Conservation (phyloP, 2,797 vertebrate species). For the Coccyzus lansbergi region DNA sequence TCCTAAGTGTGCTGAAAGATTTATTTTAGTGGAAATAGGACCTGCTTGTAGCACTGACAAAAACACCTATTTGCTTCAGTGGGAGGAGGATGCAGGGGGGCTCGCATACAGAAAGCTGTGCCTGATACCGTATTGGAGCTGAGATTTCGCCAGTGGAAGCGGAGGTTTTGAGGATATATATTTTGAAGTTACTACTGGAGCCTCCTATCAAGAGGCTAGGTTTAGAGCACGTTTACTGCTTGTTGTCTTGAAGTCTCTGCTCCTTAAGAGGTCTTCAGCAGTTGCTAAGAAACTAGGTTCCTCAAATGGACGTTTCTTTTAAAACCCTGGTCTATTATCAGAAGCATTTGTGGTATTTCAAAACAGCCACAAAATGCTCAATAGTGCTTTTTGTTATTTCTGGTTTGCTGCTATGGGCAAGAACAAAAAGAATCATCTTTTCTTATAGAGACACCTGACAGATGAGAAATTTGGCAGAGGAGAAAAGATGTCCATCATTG, state of each 20-base stretch:
- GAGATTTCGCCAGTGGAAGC: background rate
- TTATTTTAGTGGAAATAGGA: slow-evolving; percentile 28
- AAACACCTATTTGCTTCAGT: background rate
- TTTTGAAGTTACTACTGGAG: background rate
- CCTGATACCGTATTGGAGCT: background rate
- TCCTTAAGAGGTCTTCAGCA: background rate
- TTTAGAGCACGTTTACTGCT: background rate
- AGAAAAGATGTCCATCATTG: background rate
- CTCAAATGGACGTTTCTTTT: slow-evolving; percentile 12
- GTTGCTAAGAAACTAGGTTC: slow-evolving; percentile 46
- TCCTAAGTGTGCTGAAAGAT: background rate
- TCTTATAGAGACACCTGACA: background rate
- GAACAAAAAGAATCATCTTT: background rate
- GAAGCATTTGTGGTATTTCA: background rate
- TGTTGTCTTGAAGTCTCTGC: background rate
- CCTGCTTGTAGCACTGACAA: background rate
- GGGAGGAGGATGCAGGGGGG: background rate
- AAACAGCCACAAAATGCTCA: background rate
- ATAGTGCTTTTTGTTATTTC: background rate
- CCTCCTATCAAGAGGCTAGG: background rate
- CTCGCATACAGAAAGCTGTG: background rate
- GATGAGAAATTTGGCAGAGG: background rate
- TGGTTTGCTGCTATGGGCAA: background rate
- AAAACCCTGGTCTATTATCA: slow-evolving; percentile 15
- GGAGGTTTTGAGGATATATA: background rate